Conservation (phyloP, 2,888 invertebrate genomes). For the Hipparchia sbordonii region DNA sequence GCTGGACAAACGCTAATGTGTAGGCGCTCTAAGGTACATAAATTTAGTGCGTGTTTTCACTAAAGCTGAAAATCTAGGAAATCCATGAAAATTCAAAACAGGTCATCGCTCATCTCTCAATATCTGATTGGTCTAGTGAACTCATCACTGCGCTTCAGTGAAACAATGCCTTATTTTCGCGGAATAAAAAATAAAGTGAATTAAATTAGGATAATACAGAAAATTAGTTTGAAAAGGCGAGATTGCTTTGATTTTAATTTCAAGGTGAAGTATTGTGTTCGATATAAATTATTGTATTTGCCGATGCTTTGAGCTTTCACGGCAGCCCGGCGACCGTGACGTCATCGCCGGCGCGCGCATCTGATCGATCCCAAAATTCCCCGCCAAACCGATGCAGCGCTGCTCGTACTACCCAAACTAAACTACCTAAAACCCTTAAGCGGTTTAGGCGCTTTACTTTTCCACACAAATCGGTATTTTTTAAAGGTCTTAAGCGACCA, state of each 20-base stretch:
- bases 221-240: background rate
- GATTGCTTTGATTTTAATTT: slow-evolving; percentile 26
- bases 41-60: too few species aligned
- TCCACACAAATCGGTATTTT: slow-evolving; percentile 18
- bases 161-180: background rate
- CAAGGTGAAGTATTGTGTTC: slow-evolving; percentile 41
- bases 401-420: slow-evolving; percentile 28
- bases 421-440: slow-evolving; percentile 23
- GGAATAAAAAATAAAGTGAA: background rate
- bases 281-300: slow-evolving; percentile 47
- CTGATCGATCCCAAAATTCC: slow-evolving; percentile 66
- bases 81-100: too few species aligned
- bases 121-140: too few species aligned
- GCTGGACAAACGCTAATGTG: too few species aligned
- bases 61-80: too few species aligned
- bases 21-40: too few species aligned
- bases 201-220: background rate
- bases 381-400: slow-evolving; percentile 65
- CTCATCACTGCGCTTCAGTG: too few species aligned
- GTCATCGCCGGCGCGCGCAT: slow-evolving; percentile 77
- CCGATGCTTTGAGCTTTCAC: slow-evolving; percentile 35
- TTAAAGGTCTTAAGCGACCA: background rate
- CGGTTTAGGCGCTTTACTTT: slow-evolving; percentile 56
- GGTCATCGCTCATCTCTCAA: too few species aligned
- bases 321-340: slow-evolving; percentile 72